phyloP scores from a whole-genome alignment of 2,113 vertebrate genomes.

The Raja brachyura region DNA sequence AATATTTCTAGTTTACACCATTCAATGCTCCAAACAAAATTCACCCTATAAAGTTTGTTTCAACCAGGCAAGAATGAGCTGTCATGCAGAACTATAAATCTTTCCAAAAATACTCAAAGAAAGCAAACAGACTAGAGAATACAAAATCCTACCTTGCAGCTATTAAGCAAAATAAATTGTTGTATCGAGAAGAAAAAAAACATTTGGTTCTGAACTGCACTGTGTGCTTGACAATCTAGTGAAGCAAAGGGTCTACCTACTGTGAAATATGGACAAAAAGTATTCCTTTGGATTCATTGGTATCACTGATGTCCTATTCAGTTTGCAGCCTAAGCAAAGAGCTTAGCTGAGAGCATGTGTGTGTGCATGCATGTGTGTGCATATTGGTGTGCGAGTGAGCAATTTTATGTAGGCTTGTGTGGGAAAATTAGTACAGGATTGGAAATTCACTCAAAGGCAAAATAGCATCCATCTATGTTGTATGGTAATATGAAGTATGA shows the following conservation, averaged over 20 bases:
- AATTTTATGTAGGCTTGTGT: background rate
- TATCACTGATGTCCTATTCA: background rate
- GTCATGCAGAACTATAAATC: background rate
- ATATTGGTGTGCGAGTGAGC: background rate
- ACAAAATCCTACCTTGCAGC: background rate
- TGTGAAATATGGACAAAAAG: background rate
- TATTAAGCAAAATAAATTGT: background rate
- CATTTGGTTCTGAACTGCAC: background rate
- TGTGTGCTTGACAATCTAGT: background rate
- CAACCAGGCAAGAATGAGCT: background rate
- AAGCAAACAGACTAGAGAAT: background rate
- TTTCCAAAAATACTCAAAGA: background rate
- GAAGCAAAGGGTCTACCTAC: background rate
- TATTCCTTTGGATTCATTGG: background rate
- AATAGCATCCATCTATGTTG: background rate
- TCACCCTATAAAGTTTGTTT: background rate
- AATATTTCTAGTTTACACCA: background rate
- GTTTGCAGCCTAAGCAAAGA: background rate
- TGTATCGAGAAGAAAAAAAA: background rate
- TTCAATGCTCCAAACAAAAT: background rate
- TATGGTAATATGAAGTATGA: no score
- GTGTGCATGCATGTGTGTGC: background rate
- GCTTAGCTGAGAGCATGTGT: no score
- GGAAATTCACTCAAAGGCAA: background rate
- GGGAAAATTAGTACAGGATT: background rate